Base-by-base conservation (phyloP, 2,797 vertebrate species). In the Enteromius unitaeniatus region DNA sequence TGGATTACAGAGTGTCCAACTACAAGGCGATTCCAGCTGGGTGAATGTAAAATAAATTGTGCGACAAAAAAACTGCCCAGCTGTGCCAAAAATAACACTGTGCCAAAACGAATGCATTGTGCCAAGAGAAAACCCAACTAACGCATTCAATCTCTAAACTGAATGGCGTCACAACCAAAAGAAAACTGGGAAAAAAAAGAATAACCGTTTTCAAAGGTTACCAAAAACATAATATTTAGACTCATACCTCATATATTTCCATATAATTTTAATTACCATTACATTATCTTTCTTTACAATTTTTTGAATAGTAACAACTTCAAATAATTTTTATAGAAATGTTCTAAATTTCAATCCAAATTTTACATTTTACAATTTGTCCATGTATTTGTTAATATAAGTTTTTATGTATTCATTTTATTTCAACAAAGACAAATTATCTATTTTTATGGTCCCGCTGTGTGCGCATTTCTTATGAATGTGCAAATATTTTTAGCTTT, bases 21-120 rank as follows among this genome's bases (percentile, higher is more conserved):
- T 76, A 58, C 73, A 78, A 78, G 75, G n/a, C 75, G 62, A 62
- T 62, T 78, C 75, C 75, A 76, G 73, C 73, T 58, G 73, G 73
- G 34, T 76, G 73, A 76, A 76, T 40, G 73, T 76, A 40, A 76
- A 76, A 76, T 76, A 76, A 76, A 58, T 23, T 76, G 31, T 58
- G 51, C 21, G 15, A 58, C 49, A 53, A 53, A 74, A 60, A 58
- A 40, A 58, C 51, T 17, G 14, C 13, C 13, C 73, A 58, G 51
- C 51, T 76, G 73, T 76, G 73, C 31, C 51, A 75, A 37, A 75
- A 58, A 75, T 58, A 75, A 75, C 45, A 73, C 21, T 75, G 73
- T 55, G 72, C 72, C 31, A 75, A 49, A 75, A 58, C n/a, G 1
- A 58, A 75, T 58, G 8, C 21, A 55, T 58, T 58, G 51, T 76